Evolutionary conservation across 2,888 invertebrate genomes (phyloP).

Genomic region (Apotomis turbidana): DNA sequence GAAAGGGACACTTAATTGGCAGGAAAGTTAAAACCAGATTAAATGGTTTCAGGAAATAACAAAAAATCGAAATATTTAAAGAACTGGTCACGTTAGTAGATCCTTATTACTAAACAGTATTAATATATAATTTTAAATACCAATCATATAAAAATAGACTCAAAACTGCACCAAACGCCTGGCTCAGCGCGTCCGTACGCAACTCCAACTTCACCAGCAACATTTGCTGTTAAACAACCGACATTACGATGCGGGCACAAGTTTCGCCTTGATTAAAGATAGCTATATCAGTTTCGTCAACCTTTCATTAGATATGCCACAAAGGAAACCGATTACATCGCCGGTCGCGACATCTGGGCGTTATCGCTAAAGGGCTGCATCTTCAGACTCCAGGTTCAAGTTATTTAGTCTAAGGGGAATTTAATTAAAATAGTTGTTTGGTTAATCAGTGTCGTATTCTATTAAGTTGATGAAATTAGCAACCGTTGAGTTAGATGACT

Average conservation of each 20-base stretch:
- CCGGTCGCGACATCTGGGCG: conserved; percentile 74
- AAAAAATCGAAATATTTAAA: too few relatives aligned
- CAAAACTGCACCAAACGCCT: too few relatives aligned
- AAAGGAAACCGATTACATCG: conserved; percentile 78
- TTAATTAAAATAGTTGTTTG: conserved; percentile 41
- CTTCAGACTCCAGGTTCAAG: conserved; percentile 51
- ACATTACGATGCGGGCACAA: conserved; percentile 69
- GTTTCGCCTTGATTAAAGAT: conserved; percentile 82
- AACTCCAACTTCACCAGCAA: conserved; percentile 53
- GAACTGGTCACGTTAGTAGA: too few relatives aligned
- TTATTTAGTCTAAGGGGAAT: conserved; percentile 35
- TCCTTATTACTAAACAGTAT: too few relatives aligned
- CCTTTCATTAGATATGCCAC: conserved; percentile 79
- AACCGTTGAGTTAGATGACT: conserved; percentile 29
- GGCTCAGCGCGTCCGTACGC: conserved; percentile 28
- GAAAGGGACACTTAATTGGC: too few relatives aligned
- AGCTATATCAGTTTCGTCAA: conserved; percentile 80
- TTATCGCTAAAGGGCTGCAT: conserved; percentile 79
- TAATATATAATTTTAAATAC: too few relatives aligned
- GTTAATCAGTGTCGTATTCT: conserved; percentile 38
- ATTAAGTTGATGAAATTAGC: conserved; percentile 40
- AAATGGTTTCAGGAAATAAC: too few relatives aligned
- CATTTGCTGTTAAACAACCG: conserved; percentile 67
- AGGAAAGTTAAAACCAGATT: too few relatives aligned
- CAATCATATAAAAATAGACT: too few relatives aligned